Conservation (phyloP, 2,797 vertebrate species). For the Microctenopoma steveboyesi region DNA sequence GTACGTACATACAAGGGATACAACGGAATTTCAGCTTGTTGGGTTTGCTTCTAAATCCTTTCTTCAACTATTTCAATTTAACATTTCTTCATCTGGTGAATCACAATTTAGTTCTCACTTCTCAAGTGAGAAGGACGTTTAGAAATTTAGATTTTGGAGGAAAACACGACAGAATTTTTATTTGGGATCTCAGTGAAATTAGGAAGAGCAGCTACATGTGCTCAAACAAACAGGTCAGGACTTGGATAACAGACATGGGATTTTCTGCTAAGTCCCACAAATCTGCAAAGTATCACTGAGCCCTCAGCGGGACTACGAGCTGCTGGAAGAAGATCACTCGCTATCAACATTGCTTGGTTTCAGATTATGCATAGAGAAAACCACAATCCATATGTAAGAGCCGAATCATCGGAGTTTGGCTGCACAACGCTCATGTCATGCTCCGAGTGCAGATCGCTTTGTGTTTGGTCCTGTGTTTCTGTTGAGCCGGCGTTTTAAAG, state of each 20-base stretch:
- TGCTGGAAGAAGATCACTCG: slow-evolving; percentile 37
- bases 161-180: slow-evolving; percentile 26
- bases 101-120: background rate
- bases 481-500: background rate
- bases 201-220: slow-evolving; percentile 27
- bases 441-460: background rate
- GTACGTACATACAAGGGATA: background rate
- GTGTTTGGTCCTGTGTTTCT: slow-evolving; percentile 3
- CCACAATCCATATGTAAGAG: slow-evolving; percentile 8
- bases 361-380: slow-evolving; percentile 45
- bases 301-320: slow-evolving; percentile 37
- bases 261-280: slow-evolving; percentile 52
- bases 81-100: background rate
- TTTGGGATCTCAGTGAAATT: slow-evolving; percentile 37
- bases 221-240: slow-evolving; percentile 49
- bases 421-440: slow-evolving; percentile 1
- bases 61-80: background rate
- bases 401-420: slow-evolving; percentile 8
- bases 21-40: background rate
- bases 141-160: slow-evolving; percentile 18
- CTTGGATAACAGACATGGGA: slow-evolving; percentile 32
- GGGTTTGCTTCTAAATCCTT: background rate
- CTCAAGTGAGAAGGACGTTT: background rate
- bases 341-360: slow-evolving; percentile 37
- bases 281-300: slow-evolving; percentile 44